Evolutionary conservation across 2,888 invertebrate genomes (phyloP).

Genomic region (Chrysolina oricalcia): DNA sequence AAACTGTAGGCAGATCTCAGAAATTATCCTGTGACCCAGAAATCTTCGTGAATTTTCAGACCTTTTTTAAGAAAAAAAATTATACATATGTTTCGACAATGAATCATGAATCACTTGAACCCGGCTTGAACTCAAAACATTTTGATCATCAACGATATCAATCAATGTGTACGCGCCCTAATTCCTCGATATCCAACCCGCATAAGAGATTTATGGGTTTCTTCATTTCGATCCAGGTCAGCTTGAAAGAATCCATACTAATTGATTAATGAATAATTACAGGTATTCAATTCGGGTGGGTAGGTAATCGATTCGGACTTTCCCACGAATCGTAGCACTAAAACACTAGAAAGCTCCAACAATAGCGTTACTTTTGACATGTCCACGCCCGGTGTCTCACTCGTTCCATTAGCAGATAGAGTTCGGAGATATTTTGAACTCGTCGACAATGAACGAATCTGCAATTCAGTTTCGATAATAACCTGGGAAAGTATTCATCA

Average conservation of each 20-base stretch:
- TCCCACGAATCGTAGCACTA: conserved; percentile 49
- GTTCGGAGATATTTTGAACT: conserved; percentile 42
- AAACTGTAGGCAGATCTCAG: too few relatives aligned
- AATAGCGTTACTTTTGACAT: conserved; percentile 66
- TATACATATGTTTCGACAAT: too few relatives aligned
- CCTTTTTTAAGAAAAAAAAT: too few relatives aligned
- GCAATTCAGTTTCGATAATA: conserved; percentile 50
- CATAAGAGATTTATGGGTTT: conserved; percentile 29
- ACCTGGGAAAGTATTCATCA: conserved; percentile 43
- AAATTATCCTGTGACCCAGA: too few relatives aligned
- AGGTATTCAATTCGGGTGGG: conserved; percentile 37
- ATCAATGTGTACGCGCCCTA: neutral
- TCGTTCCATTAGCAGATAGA: conserved; percentile 60
- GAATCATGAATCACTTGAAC: too few relatives aligned
- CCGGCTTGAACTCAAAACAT: too few relatives aligned
- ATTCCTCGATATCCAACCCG: neutral
- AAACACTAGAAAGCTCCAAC: conserved; percentile 55
- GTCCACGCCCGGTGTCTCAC: conserved; percentile 64
- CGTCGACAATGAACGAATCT: conserved; percentile 42
- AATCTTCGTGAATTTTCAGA: too few relatives aligned
- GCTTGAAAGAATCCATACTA: conserved; percentile 32
- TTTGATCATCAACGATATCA: too few relatives aligned
- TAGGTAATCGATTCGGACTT: conserved; percentile 33
- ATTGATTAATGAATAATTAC: conserved; percentile 41
- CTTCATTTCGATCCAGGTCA: conserved; percentile 12